Conservation (phyloP, 64 coral and sea anemone species). For the Actinia tenebrosa region DNA sequence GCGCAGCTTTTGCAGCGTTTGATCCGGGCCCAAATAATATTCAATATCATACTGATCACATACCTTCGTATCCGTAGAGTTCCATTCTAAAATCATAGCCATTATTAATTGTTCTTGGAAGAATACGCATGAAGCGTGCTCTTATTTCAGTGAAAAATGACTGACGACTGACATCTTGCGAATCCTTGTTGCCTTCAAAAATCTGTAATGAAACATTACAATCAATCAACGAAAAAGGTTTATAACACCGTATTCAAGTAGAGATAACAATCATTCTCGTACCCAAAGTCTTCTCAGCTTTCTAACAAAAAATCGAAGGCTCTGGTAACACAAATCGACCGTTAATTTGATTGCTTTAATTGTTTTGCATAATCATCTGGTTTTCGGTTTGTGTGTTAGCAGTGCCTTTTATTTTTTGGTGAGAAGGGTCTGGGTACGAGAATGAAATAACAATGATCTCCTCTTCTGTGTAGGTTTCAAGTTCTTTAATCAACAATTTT, state of each 20-base stretch:
- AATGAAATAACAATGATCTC: too few relatives aligned
- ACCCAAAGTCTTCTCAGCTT: too few relatives aligned
- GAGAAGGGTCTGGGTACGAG: too few relatives aligned
- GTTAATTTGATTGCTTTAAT: too few relatives aligned
- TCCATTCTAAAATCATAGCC: conserved; percentile 19
- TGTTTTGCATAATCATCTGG: too few relatives aligned
- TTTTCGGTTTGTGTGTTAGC: too few relatives aligned
- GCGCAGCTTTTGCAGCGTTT: too few relatives aligned
- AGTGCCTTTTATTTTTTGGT: too few relatives aligned
- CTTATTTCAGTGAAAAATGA: neutral
- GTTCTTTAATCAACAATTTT: too few relatives aligned
- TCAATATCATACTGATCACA: neutral
- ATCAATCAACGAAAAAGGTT: neutral
- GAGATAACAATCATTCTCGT: neutral
- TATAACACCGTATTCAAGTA: neutral
- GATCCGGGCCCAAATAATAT: too few relatives aligned
- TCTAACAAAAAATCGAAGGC: neutral
- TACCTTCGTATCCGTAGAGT: conserved; percentile 10
- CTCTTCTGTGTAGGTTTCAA: too few relatives aligned
- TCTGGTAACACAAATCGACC: too few relatives aligned
- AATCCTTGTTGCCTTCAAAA: conserved; percentile 3
- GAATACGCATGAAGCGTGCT: conserved; percentile 26
- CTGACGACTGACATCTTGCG: neutral
- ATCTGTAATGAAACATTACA: neutral
- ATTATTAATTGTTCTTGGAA: conserved; percentile 1